Conservation (phyloP, 2,113 vertebrate species). For the Melanostigma gelatinosum region DNA sequence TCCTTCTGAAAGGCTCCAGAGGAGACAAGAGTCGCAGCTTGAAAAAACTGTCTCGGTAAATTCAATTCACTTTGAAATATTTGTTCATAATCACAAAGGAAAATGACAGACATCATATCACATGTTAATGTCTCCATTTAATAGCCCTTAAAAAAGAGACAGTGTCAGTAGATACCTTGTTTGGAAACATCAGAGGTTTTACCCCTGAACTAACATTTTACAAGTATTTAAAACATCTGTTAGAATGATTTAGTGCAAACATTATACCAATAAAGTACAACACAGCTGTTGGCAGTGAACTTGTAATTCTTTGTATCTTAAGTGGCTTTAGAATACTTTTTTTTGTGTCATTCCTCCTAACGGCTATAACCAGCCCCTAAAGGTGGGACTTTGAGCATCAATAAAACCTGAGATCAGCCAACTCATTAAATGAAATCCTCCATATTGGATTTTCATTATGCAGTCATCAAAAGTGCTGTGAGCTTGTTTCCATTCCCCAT, state of each 20-base stretch:
- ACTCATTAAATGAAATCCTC: not conserved
- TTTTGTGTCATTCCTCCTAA: not conserved
- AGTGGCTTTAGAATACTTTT: not conserved
- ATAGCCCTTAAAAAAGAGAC: not conserved
- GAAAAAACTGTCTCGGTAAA: slow-evolving; percentile 92
- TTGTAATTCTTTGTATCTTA: slow-evolving; percentile 1
- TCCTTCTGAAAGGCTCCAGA: slow-evolving; percentile 90
- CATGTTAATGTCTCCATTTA: not conserved
- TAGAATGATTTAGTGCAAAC: not conserved
- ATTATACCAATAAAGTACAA: not conserved
- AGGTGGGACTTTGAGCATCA: not conserved
- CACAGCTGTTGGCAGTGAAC: not conserved
- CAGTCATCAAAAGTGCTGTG: slow-evolving; percentile 1
- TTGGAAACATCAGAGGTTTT: not conserved
- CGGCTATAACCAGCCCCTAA: not conserved
- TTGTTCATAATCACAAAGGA: not conserved
- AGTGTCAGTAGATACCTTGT: not conserved
- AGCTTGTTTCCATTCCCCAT: not conserved
- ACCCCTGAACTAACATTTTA: not conserved
- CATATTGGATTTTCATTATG: slow-evolving; percentile 5
- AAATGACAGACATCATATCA: not conserved
- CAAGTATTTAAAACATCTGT: not conserved
- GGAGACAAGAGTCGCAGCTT: slow-evolving; percentile 90
- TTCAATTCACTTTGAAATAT: not conserved
- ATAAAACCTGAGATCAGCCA: not conserved